Conservation (phyloP, 2,797 vertebrate species). For the Alosa sapidissima region DNA sequence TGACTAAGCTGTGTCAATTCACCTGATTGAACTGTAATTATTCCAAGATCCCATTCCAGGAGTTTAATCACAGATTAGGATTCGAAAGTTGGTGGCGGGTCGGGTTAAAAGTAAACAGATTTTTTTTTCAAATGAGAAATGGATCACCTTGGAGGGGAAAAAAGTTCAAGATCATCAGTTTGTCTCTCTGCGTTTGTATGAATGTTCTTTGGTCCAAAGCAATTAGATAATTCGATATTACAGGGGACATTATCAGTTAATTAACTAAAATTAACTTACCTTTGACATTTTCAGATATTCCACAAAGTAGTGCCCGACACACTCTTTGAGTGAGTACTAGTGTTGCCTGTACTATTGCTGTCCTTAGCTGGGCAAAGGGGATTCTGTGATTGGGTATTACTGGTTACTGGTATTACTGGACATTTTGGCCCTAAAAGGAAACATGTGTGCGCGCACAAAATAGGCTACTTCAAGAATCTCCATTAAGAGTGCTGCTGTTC, state of each 20-base stretch:
- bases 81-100: conserved; percentile 26
- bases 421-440: too few relatives aligned
- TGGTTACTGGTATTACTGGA: too few relatives aligned
- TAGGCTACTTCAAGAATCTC: too few relatives aligned
- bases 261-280: not conserved
- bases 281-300: conserved; percentile 14
- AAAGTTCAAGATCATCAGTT: conserved; percentile 24
- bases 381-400: too few relatives aligned
- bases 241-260: conserved; percentile 13
- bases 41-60: conserved; percentile 30
- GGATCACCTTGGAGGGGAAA: conserved; percentile 24
- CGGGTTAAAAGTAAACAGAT: not conserved
- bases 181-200: not conserved
- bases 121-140: conserved; percentile 29
- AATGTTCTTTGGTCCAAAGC: conserved; percentile 13
- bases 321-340: not conserved
- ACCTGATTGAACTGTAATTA: conserved; percentile 43
- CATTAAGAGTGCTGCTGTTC: too few relatives aligned
- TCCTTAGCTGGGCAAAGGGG: too few relatives aligned
- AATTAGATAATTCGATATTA: not conserved
- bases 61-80: conserved; percentile 49
- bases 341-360: too few relatives aligned
- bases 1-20: conserved; percentile 42
- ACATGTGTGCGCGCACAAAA: too few relatives aligned
- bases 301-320: not conserved